Percentiles rank a stretch among this genome's conserved stretches.
Evolutionary conservation across 1,140 invertebrate genomes (phyloP).

Genomic region (Argopecten irradians): DNA sequence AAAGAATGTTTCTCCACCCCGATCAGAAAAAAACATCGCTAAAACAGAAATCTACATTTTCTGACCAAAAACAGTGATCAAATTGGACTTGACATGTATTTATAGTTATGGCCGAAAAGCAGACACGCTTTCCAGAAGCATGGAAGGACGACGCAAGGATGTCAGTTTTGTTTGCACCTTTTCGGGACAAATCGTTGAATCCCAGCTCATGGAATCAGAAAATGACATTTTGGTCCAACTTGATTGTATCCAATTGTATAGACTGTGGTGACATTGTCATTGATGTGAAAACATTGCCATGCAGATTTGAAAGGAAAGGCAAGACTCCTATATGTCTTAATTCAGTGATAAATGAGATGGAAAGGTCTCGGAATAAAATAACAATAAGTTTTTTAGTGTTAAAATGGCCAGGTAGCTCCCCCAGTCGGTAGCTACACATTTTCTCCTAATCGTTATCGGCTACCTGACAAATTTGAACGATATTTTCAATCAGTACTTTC

Average conservation of each 20-base stretch:
- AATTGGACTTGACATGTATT: not conserved
- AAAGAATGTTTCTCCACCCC: not conserved
- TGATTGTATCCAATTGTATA: slow-evolving; percentile 54
- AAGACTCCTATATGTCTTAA: slow-evolving; percentile 65
- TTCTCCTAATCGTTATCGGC: too few relatives aligned
- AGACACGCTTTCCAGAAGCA: slow-evolving; percentile 46
- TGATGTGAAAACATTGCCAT: slow-evolving; percentile 51
- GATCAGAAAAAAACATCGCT: too few relatives aligned
- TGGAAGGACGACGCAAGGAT: slow-evolving; percentile 69
- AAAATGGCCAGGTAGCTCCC: too few relatives aligned
- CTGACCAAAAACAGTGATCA: not conserved
- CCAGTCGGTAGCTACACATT: too few relatives aligned
- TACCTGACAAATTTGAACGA: too few relatives aligned
- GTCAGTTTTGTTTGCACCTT: slow-evolving; percentile 71
- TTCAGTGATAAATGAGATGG: slow-evolving; percentile 65
- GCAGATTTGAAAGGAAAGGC: slow-evolving; percentile 63
- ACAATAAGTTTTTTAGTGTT: too few relatives aligned
- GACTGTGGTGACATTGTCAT: slow-evolving; percentile 49
- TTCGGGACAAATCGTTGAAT: slow-evolving; percentile 68
- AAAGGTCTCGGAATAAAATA: too few relatives aligned
- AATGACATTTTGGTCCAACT: slow-evolving; percentile 67
- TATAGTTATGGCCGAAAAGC: not conserved
- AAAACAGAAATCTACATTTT: not conserved
- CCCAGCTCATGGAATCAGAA: slow-evolving; percentile 70
- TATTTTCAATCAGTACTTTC: too few relatives aligned